Evolutionary conservation across 2,888 invertebrate genomes (phyloP), one percentile per base, ranked within the genome.

Genomic region (Acrobasis suavella): DNA sequence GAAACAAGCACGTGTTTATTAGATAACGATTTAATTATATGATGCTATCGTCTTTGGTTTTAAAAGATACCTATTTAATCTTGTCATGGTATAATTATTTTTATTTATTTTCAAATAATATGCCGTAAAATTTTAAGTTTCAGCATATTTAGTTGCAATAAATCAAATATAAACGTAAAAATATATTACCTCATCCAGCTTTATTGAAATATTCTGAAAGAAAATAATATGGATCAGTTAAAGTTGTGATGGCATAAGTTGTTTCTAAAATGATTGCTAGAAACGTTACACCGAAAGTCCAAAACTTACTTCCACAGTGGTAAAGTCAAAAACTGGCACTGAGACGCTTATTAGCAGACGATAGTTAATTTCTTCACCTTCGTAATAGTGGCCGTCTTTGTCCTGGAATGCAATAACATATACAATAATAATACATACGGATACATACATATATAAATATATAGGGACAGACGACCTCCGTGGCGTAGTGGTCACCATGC

Each of bases 191-290:
- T 90, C 90, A 1, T 82, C 73, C 15, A 91, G 74, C 62, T 72
- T 72, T 63, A 78, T 85, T 12, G 90, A 90, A 46, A 90, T 88
- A 66, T 90, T 90, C 91, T 91, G 87, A 62, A 85, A 88, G 69
- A 59, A 72, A 69, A 69, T 62, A 51, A 65, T 9, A 50, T 2
- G 22, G 54, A 60, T 42, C 32, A 16, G 54, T 50, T 51, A 10
- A 46, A 46, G n/a, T 14, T 14, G 12, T 46, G 12, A 50, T 8
- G 7, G 32, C 8, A 22, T 22, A 22, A 22, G 3, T 2, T 22
- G 7, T 32, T 32, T 32, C 22, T 22, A 5, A 32, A 6, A 7
- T 32, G 32, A 32, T 32, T 32, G 7, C 7, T 32, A 7, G 32
- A 1, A 32, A 32, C 7, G 32, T 32, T 32, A 32, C 32, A 32